Conservation (phyloP, 1,140 invertebrate genomes). For the Aricia agestis region DNA sequence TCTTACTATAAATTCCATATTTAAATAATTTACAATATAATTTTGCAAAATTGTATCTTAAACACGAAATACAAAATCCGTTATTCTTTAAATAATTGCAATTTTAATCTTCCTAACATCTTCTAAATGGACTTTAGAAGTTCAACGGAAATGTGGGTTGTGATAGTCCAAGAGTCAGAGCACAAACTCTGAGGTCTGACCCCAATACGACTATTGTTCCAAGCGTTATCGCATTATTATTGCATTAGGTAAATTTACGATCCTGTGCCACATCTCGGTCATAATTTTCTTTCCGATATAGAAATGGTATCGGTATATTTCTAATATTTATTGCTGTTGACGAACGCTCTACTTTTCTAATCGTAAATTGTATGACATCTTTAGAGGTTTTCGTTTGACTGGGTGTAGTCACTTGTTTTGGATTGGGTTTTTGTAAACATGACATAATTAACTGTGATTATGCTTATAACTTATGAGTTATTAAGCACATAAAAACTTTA, state of each 20-base stretch:
- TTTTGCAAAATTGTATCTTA: too few species aligned
- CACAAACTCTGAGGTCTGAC: slow-evolving; percentile 4
- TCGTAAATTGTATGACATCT: neutral
- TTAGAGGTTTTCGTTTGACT: neutral
- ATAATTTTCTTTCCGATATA: slow-evolving; percentile 46
- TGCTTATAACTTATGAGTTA: too few species aligned
- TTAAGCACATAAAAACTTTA: too few species aligned
- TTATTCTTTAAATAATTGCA: too few species aligned
- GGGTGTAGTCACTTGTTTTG: too few species aligned
- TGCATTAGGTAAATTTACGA: slow-evolving; percentile 54
- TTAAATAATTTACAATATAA: too few species aligned
- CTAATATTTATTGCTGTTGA: neutral
- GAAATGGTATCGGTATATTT: slow-evolving; percentile 19
- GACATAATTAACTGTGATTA: too few species aligned
- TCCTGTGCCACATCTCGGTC: slow-evolving; percentile 48
- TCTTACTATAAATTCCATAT: too few species aligned
- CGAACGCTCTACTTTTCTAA: neutral
- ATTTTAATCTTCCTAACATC: neutral
- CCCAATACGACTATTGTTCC: slow-evolving; percentile 42
- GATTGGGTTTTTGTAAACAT: too few species aligned
- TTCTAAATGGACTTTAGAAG: neutral
- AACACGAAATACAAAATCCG: too few species aligned
- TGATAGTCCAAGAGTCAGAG: neutral
- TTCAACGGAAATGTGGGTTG: neutral
- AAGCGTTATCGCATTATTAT: slow-evolving; percentile 52